Evolutionary conservation across 2,797 vertebrate species (phyloP).

Genomic region (Cuculus canorus): DNA sequence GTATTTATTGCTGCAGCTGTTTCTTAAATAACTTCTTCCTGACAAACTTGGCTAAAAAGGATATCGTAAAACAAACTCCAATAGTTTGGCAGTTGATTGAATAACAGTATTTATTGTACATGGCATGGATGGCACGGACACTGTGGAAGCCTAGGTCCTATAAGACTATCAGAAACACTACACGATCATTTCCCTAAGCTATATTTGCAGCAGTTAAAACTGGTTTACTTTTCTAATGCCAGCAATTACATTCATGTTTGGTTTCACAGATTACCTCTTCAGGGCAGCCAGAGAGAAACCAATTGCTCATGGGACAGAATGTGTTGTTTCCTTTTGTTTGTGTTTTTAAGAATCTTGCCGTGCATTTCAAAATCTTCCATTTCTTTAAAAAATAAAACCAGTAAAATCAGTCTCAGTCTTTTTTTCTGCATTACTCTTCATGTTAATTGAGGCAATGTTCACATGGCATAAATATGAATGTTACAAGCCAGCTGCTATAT

Average conservation of each 20-base stretch:
- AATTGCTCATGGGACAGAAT: background rate
- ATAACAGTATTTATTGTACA: background rate
- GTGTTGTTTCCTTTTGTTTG: background rate
- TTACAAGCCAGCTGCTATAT: background rate
- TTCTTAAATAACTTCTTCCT: background rate
- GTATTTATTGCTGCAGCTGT: slow-evolving; percentile 3
- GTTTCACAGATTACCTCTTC: slow-evolving; percentile 19
- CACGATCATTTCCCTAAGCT: background rate
- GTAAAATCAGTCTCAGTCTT: background rate
- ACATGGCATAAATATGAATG: background rate
- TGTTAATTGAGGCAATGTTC: background rate
- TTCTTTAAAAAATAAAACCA: background rate
- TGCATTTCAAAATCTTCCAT: background rate
- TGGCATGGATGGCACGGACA: background rate
- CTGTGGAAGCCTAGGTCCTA: background rate
- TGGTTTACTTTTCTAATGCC: background rate
- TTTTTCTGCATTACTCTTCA: background rate
- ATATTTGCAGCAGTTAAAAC: background rate
- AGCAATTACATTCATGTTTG: background rate
- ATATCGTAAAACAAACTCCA: background rate
- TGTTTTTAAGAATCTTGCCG: background rate
- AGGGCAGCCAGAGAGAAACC: slow-evolving; percentile 22
- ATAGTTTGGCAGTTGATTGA: background rate
- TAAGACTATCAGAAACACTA: background rate
- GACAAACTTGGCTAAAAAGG: background rate